Evolutionary conservation across 2,888 invertebrate genomes (phyloP).

Genomic region (Tetheella fluctuosa): DNA sequence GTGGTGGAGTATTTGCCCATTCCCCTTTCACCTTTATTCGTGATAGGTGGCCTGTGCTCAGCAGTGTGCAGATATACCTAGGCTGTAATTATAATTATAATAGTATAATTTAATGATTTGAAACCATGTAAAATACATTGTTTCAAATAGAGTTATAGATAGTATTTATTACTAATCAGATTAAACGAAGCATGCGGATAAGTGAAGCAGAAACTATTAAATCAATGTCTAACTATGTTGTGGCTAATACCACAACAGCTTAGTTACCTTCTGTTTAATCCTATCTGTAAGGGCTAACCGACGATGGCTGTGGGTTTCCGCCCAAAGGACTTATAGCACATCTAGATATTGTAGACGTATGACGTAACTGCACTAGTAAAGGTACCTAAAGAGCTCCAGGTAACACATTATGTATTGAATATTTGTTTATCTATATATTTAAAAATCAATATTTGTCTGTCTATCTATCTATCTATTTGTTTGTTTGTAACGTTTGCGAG

Average conservation of each 20-base stretch:
- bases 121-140: neutral
- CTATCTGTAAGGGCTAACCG: slow-evolving; percentile 16
- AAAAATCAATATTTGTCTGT: no score
- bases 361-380: neutral
- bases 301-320: slow-evolving; percentile 15
- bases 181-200: slow-evolving; percentile 29
- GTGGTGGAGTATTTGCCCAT: no score
- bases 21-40: no score
- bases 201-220: slow-evolving; percentile 34
- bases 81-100: no score
- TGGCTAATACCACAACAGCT: slow-evolving; percentile 20
- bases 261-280: slow-evolving; percentile 28
- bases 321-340: slow-evolving; percentile 14
- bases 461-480: no score
- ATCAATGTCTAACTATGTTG: slow-evolving; percentile 32
- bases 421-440: no score
- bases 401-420: neutral
- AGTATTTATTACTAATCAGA: neutral
- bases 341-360: neutral
- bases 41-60: no score
- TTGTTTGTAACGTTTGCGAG: no score
- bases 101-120: no score
- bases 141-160: no score
- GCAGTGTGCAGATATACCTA: no score
- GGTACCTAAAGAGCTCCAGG: neutral